Conservation (phyloP, 2,113 vertebrate species). For the Campylomormyrus numenius region DNA sequence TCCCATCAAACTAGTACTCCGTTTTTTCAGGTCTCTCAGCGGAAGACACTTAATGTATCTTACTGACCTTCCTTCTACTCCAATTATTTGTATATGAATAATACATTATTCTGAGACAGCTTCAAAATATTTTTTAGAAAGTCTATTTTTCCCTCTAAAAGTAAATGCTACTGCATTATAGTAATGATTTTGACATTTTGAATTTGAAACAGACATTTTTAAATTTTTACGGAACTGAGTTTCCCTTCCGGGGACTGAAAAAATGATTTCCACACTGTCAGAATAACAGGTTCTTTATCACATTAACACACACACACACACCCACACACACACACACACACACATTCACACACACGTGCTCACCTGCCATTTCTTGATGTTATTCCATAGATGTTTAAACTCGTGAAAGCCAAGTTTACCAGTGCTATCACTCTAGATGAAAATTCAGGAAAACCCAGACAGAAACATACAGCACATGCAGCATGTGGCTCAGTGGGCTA, state of each 20-base stretch:
- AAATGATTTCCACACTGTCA: background rate
- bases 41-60: background rate
- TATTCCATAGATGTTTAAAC: conserved; percentile 91
- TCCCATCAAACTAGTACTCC: background rate
- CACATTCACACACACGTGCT: background rate
- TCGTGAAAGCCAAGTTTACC: conserved; percentile 91
- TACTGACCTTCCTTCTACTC: background rate
- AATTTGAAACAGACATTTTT: background rate
- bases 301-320: background rate
- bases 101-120: background rate
- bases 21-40: background rate
- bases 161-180: background rate
- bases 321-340: background rate
- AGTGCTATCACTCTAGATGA: conserved; percentile 66
- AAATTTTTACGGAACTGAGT: background rate
- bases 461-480: background rate
- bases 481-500: no score
- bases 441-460: background rate
- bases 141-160: background rate
- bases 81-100: background rate
- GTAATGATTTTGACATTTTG: background rate
- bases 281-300: background rate
- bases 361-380: conserved; percentile 92
- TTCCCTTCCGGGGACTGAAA: background rate
- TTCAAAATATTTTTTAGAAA: no score